Evolutionary conservation across 2,113 vertebrate genomes (phyloP).

Genomic region (Eleginops maclovinus): DNA sequence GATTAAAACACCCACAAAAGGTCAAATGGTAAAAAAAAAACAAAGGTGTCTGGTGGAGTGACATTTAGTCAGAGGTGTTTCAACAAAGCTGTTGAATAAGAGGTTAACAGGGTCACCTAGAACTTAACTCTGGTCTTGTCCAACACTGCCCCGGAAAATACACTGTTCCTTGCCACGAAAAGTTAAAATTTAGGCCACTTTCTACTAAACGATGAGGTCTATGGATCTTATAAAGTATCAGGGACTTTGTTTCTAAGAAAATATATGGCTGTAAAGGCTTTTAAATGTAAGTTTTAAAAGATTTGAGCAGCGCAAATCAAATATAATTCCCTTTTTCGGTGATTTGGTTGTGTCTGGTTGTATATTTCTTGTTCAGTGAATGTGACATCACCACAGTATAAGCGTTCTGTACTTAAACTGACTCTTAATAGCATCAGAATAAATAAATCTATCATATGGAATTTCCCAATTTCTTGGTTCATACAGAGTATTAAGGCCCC

Average conservation of each 20-base stretch:
- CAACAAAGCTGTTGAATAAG: neutral
- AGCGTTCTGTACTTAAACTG: neutral
- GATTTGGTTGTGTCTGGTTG: too few species aligned
- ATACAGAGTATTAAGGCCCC: too few species aligned
- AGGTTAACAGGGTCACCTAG: neutral
- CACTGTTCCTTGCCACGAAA: conserved; percentile 5
- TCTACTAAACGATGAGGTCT: neutral
- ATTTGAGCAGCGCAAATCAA: neutral
- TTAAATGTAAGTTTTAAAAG: too few species aligned
- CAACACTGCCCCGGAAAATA: neutral
- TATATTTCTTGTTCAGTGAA: too few species aligned
- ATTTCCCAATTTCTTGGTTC: too few species aligned
- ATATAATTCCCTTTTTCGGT: too few species aligned
- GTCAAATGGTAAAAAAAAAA: too few species aligned
- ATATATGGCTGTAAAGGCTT: too few species aligned
- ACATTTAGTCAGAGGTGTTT: conserved; percentile 4
- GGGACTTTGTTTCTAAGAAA: neutral
- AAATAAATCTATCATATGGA: too few species aligned
- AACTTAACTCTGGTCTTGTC: neutral
- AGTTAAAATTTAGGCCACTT: neutral
- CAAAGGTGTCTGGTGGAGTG: neutral
- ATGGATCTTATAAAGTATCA: neutral
- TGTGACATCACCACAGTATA: too few species aligned
- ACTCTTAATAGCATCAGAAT: too few species aligned
- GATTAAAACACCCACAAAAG: conserved; percentile 29